Evolutionary conservation across 2,113 vertebrate species (phyloP), one percentile per base, ranked within the genome.

Genomic region (Scomber japonicus): DNA sequence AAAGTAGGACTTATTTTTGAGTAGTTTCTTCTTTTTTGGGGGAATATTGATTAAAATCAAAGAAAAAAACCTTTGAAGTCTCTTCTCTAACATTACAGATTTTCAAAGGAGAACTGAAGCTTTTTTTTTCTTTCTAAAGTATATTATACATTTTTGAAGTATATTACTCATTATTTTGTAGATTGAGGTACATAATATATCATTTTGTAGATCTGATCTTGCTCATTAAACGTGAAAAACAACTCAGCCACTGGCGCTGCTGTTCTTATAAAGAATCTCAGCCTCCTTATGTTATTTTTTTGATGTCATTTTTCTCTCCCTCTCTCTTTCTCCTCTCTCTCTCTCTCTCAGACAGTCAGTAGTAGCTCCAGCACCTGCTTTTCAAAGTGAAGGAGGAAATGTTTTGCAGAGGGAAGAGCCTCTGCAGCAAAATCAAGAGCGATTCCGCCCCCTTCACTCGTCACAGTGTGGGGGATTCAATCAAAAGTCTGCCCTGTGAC

Each of bases 391-490:
- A 66, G 67, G 68, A 87, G 83, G 74, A 88, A 88, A 86, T 86
- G 74, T 85, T 89, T 91, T 78, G 80, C 79, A 81, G 81, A 75
- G 82, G 82, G 35, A 91, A 85, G 67, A 87, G 88, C 83, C 78
- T 85, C 90, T 89, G 87, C 91, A 87, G 90, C 91, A 90, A 71
- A 91, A 88, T 82, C 83, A 69, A 72, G 78, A 87, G 30, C 50
- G n/a, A 71, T 82, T 81, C 88, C 77, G 44, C 74, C 80, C 86
- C 87, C 74, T 67, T 78, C 83, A 6, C 82, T 84, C 78, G 65
- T 82, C 85, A 84, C 91, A 72, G 79, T 82, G 84, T 83, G 90
- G 86, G 88, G 88, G 91, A 90, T 89, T 90, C 82, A 92, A 91
- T 93, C 89, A 92, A 69, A 90, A 84, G 75, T 75, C 78, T 89